Evolutionary conservation across 2,797 vertebrate species (phyloP).

Genomic region (Anguilla megastoma): DNA sequence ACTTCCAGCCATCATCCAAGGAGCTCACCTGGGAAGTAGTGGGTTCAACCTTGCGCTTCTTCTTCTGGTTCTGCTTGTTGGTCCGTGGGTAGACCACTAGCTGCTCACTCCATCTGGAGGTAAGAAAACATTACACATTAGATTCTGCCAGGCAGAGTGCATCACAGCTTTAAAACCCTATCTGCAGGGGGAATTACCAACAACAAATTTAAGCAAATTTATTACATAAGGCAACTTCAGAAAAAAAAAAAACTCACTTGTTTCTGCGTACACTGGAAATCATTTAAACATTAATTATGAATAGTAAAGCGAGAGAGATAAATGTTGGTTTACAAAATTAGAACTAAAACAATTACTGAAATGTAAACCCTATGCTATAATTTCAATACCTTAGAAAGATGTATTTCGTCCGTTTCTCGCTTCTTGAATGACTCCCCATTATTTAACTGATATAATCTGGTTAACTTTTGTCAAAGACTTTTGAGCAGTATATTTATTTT

Average conservation of each 20-base stretch:
- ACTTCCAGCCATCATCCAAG: background rate
- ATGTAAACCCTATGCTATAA: background rate
- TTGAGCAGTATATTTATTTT: background rate
- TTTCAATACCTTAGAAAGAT: background rate
- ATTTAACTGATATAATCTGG: background rate
- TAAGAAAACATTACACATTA: conserved; percentile 12
- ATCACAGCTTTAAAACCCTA: background rate
- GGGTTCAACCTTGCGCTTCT: conserved; percentile 81
- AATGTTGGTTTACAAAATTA: background rate
- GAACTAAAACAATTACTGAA: background rate
- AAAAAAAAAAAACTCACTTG: background rate
- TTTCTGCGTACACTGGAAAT: background rate
- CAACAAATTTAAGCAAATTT: background rate
- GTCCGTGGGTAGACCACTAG: conserved; percentile 77
- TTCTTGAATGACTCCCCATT: background rate
- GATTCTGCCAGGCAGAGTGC: background rate
- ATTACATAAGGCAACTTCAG: background rate
- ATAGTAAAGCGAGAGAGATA: background rate
- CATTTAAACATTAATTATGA: background rate
- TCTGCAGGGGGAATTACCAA: background rate
- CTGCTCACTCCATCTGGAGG: conserved; percentile 77
- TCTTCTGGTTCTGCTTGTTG: conserved; percentile 85
- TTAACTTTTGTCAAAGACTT: background rate
- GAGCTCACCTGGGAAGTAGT: conserved; percentile 73
- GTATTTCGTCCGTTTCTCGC: background rate